Evolutionary conservation across 2,797 vertebrate genomes (phyloP).

Genomic region (Anguilla pacifica): DNA sequence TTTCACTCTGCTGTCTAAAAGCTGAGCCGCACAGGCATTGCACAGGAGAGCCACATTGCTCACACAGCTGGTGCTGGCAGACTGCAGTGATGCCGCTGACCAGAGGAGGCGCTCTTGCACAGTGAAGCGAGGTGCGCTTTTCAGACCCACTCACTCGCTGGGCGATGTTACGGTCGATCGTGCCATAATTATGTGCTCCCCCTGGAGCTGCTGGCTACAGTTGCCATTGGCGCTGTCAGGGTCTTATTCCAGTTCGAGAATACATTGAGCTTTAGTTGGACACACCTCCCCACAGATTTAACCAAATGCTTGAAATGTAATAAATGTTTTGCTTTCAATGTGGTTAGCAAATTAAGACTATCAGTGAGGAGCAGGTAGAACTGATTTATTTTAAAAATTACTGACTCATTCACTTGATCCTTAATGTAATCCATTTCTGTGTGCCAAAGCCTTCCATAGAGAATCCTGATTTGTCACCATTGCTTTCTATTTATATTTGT

Average conservation of each 20-base stretch:
- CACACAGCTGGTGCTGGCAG: neutral
- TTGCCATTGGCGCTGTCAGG: neutral
- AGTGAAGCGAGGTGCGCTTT: neutral
- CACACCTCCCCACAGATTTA: neutral
- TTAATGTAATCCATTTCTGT: neutral
- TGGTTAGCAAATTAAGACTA: neutral
- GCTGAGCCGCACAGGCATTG: neutral
- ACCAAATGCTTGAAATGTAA: neutral
- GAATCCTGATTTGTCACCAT: neutral
- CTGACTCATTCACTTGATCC: neutral
- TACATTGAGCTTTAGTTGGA: neutral
- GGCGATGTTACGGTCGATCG: neutral
- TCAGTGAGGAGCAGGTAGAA: conserved; percentile 5
- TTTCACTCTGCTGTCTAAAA: conserved; percentile 2
- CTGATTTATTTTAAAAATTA: neutral
- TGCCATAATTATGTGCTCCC: neutral
- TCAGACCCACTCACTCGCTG: neutral
- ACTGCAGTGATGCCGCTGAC: neutral
- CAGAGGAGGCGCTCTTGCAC: neutral
- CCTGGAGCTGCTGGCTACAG: neutral
- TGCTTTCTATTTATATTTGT: neutral
- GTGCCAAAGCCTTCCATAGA: neutral
- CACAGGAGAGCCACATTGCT: neutral
- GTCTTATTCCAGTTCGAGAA: neutral
- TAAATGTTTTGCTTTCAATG: neutral